Evolutionary conservation across 2,888 invertebrate species (phyloP), one percentile per base, ranked within the genome.

Genomic region (Amblyjoppa fuscipennis): DNA sequence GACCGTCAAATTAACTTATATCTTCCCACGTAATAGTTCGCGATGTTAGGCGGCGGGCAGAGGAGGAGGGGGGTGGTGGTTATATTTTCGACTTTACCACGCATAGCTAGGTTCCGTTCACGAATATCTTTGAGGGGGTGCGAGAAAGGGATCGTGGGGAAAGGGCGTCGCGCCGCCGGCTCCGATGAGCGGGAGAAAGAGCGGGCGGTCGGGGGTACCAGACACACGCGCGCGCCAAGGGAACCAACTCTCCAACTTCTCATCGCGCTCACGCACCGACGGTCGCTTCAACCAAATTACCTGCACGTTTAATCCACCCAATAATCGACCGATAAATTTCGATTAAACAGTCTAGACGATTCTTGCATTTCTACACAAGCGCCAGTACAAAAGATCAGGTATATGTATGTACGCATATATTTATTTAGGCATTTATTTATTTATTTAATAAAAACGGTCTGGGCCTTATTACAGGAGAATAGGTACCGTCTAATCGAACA

Each of bases 1-100:
- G 80, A 82, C 81, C 87, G 77, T 66, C 83, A 88, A 87, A 87
- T 87, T 81, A 88, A 86, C 86, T 87, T 78, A 73, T 68, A 81
- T 84, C 84, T 84, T 88, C 81, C 84, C 87, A 84, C 84, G 88
- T 88, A 84, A 86, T 75, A 59, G 68, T 70, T 70, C 64, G 74
- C 34, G 81, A 64, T 56, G 56, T 56, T 56, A 56, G 61, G 74
- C 51, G 53, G 64, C 68, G 64, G 64, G 49, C 45, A 53, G 77
- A 11, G 41, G 11, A 4, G 38, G 59, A 68, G 76, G 38, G 16
- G 38, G 34, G 45, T 56, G 16, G 34, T 25, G 28, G 61, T 31
- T 66, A 51, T 77, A 66, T 81, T 85, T 85, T 75, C 77, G 81
- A 80, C 75, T 81, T 84, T 84, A 85, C 41, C 87, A 88, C 88